phyloP scores from a whole-genome alignment of 2,888 invertebrate genomes.

The Sepiola atlantica region DNA sequence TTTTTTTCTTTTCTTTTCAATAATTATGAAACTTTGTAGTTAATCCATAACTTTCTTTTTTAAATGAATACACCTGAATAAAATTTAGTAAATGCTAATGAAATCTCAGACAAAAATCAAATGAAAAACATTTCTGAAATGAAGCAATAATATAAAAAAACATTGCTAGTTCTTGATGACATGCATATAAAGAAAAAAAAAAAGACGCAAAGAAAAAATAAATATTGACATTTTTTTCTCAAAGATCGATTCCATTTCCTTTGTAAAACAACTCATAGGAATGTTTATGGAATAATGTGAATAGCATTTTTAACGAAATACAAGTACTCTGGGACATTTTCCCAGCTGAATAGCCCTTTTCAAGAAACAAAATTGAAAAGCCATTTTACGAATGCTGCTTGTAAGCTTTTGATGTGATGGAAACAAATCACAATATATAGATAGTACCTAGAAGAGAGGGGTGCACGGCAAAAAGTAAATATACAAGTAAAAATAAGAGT shows the following conservation, averaged over 20 bases:
- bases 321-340: background rate
- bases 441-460: constrained; percentile 32
- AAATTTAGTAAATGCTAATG: background rate
- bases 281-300: constrained; percentile 32
- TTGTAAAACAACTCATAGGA: background rate
- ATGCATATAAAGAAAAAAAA: background rate
- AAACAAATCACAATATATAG: background rate
- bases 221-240: constrained; percentile 9
- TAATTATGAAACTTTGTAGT: too few relatives aligned
- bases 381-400: background rate
- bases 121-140: background rate
- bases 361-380: background rate
- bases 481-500: background rate
- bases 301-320: background rate
- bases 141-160: background rate
- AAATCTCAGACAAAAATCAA: background rate
- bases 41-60: too few relatives aligned
- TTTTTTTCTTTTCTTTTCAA: too few relatives aligned
- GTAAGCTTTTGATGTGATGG: constrained; percentile 8
- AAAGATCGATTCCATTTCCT: constrained; percentile 1
- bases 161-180: background rate
- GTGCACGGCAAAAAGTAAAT: background rate
- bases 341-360: background rate
- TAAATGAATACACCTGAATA: too few relatives aligned
- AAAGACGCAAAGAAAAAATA: background rate